Evolutionary conservation across 2,888 invertebrate species (phyloP), one percentile per base, ranked within the genome.

Genomic region (Agapetus fuscipes): DNA sequence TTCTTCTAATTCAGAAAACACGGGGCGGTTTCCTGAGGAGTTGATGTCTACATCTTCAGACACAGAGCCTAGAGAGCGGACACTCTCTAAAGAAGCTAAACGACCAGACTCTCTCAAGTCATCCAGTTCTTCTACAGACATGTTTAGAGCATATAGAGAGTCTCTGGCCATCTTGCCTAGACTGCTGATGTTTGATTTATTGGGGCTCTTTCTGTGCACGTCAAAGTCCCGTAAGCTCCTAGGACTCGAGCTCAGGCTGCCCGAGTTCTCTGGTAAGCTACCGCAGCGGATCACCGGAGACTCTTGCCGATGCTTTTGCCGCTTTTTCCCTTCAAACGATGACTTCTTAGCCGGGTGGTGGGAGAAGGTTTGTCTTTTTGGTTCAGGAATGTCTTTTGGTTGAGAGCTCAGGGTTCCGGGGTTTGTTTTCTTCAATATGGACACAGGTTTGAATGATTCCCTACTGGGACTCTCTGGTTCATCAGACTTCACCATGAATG

Each of bases 141-240:
- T 66, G 45, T 70, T 69, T 4, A 70, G 45, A 0, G 69, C 69
- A 12, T 69, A 47, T 0, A 70, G 49, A 0, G 69, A 69, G 47
- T 70, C 70, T 20, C 61, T 54, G 5, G 70, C 69, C 49, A 68
- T 66, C 50, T 67, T 70, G 0, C 70, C 70, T 3, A 70, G 35
- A 9, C 66, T 66, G 0, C 64, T 65, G 0, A 66, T 62, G 14
- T 34, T 37, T 6, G 46, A 41, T 17, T 62, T 67, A 41, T 64
- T 65, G 49, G 65, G 66, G 2, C 30, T 29, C 0, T 49, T 53
- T 10, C 61, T 52, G 0, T 58, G 52, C 1, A 64, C 64, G 54
- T 66, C 56, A 54, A 64, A 66, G 0, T 70, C 69, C 0, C 68
- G 68, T n/a, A 69, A 47, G 0, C 66, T 66, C 55, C 70, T 69